Evolutionary conservation across 2,797 vertebrate species (phyloP), one percentile per base, ranked within the genome.

Genomic region (Benthosema pterotum): DNA sequence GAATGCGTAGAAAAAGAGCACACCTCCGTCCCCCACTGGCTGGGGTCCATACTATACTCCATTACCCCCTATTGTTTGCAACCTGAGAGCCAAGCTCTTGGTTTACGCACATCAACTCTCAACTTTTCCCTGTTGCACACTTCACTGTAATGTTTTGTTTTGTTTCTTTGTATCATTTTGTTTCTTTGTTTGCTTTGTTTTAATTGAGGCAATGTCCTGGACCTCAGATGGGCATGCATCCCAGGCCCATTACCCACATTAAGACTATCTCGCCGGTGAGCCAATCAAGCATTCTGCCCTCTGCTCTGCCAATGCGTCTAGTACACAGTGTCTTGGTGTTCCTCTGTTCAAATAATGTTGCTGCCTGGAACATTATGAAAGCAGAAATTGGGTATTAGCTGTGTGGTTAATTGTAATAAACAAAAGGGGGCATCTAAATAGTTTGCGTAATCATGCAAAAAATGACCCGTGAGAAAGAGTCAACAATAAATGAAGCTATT

Each of bases 201-300:
- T 77, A 67, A 72, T 72, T 77, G 65, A 78, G 85, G 80, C 84
- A 83, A 79, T 87, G 74, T 83, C 62, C 67, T 78, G 78, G 63
- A 67, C 75, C 59, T 6, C 74, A 65, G 67, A 68, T 25, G 22
- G 75, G 74, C 62, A 57, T 54, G 60, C 61, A 38, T 38, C 8
- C 32, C 71, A 68, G 67, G 55, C 17, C 54, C 42, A 65, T 72
- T 75, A 61, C 52, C 70, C 60, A 72, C 71, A 79, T 81, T 83
- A 77, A 65, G 57, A 42, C 43, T 18, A 57, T 28, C 55, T 12
- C 50, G 19, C 19, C 62, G 57, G 57, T n/a, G 14, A 28, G 57
- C 42, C 52, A 57, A 56, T 18, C 62, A 42, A 45, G 52, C 58
- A 48, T 55, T 59, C 69, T 66, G 67, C 67, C 62, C 38, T 71